A percentile compares a stretch with the other conserved stretches of the same genome.
Evolutionary conservation across 2,888 invertebrate genomes (phyloP).

Genomic region (Polymixis flavicincta): DNA sequence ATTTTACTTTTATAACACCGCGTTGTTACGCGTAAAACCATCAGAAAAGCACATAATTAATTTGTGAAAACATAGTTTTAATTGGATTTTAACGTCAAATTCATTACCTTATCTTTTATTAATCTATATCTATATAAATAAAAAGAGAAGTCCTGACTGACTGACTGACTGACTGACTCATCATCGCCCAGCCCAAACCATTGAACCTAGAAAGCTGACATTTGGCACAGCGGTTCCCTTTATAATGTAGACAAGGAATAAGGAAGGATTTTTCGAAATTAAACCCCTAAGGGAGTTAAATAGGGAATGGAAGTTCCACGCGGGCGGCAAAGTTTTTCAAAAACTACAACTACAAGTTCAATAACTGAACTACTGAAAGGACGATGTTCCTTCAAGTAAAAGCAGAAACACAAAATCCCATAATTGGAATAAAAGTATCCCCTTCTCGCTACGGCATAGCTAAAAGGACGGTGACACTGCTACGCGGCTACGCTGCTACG

Average conservation of each 20-base stretch:
- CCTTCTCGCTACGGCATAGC: conserved; percentile 32
- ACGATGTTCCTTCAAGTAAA: not conserved
- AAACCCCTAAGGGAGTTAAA: too few species aligned
- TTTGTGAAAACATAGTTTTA: not conserved
- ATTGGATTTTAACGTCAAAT: not conserved
- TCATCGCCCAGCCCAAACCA: too few species aligned
- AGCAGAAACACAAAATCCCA: conserved; percentile 6
- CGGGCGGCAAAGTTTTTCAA: too few species aligned
- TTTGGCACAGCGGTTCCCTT: too few species aligned
- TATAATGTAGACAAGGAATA: too few species aligned
- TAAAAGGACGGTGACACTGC: conserved; percentile 19
- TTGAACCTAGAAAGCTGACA: too few species aligned
- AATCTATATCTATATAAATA: too few species aligned
- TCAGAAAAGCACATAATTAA: not conserved
- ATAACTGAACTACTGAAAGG: not conserved
- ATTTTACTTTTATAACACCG: not conserved
- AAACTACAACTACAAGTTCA: not conserved
- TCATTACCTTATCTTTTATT: not conserved
- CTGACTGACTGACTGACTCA: too few species aligned
- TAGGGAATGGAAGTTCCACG: too few species aligned
- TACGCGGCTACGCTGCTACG: conserved; percentile 44
- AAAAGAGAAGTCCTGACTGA: too few species aligned
- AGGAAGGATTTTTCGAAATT: too few species aligned
- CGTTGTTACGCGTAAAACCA: not conserved
- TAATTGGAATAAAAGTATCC: conserved; percentile 7